phyloP scores from a whole-genome alignment of 2,888 invertebrate species.

The Actias luna region DNA sequence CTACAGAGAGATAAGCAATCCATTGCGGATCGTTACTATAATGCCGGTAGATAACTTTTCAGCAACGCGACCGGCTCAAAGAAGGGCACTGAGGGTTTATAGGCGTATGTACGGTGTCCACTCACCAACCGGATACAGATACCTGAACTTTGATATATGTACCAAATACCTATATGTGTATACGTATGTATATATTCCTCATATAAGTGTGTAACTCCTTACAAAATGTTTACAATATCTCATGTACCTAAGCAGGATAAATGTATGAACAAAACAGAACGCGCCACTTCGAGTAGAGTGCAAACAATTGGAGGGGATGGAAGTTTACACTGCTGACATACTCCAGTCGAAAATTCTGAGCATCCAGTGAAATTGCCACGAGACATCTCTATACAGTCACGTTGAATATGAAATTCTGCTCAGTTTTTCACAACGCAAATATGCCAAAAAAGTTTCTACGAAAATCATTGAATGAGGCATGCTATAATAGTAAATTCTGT shows the following conservation, averaged over 20 bases:
- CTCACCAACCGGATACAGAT: too few species aligned
- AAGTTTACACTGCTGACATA: slow-evolving; percentile 9
- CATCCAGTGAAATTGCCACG: background rate
- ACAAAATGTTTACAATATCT: background rate
- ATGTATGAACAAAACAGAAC: background rate
- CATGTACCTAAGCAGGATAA: background rate
- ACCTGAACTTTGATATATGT: too few species aligned
- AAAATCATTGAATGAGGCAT: background rate
- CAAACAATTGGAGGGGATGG: background rate
- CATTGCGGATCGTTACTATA: too few species aligned
- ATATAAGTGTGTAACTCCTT: background rate
- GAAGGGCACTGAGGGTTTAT: too few species aligned
- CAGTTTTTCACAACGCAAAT: background rate
- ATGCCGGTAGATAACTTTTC: too few species aligned
- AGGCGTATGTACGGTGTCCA: too few species aligned
- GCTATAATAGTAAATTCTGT: background rate
- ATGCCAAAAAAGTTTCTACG: background rate
- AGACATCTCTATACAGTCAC: background rate
- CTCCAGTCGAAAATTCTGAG: background rate
- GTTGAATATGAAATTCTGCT: background rate
- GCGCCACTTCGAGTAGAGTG: background rate
- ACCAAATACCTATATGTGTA: too few species aligned
- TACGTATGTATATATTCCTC: too few species aligned
- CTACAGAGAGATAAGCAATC: too few species aligned
- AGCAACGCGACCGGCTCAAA: too few species aligned